These are phyloP conservation scores for Macrosiphum euphorbiae DNA, from an alignment of 2,888 invertebrate species.

Conservation along the genomic window DNA sequence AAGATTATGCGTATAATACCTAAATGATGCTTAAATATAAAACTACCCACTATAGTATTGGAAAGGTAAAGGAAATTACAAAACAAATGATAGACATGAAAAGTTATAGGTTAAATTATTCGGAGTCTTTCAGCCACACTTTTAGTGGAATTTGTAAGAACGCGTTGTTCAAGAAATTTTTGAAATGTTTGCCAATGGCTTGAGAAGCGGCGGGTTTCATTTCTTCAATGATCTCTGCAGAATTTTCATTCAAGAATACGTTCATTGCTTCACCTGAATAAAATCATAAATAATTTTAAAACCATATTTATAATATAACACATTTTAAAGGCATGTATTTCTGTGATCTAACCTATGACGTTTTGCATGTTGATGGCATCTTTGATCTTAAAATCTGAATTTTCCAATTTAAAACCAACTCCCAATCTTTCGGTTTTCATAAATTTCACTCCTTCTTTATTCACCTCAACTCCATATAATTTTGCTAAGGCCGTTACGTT, in stretches of 20 bases:
- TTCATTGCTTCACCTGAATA: constrained; percentile 83
- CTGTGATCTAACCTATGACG: constrained; percentile 75
- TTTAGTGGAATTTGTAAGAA: constrained; percentile 81
- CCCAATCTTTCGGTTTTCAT: constrained; percentile 78
- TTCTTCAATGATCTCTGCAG: constrained; percentile 84
- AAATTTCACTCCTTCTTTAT: constrained; percentile 75
- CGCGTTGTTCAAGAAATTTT: constrained; percentile 80
- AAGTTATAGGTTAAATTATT: constrained; percentile 45
- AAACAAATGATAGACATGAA: neutral
- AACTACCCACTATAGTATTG: neutral
- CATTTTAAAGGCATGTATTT: neutral
- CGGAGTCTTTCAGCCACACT: constrained; percentile 70
- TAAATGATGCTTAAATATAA: neutral
- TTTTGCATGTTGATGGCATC: constrained; percentile 83
- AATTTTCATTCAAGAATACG: constrained; percentile 85
- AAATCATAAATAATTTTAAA: constrained; percentile 5
- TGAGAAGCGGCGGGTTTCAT: constrained; percentile 83
- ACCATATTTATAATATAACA: neutral
- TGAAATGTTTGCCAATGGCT: constrained; percentile 82
- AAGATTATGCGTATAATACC: neutral
- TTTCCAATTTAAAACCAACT: constrained; percentile 80
- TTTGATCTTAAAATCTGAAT: constrained; percentile 79
- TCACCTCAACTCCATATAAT: constrained; percentile 79
- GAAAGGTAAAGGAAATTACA: constrained; percentile 4
- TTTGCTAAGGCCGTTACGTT: constrained; percentile 80